Evolutionary conservation across 2,797 vertebrate genomes (phyloP).

Genomic region (Galago senegalensis): DNA sequence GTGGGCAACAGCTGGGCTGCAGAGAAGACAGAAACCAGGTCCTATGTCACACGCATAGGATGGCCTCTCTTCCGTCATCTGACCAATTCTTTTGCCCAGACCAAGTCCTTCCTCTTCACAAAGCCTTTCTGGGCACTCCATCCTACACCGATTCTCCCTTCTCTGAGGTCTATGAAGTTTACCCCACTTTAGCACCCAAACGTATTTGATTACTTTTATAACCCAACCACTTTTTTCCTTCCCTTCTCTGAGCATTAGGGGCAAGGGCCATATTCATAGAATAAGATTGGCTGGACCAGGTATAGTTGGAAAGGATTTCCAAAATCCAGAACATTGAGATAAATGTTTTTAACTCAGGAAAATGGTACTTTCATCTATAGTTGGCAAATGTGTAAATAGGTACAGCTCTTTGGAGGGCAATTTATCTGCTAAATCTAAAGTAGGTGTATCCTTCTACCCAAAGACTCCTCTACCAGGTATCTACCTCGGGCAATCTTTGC

Average conservation of each 20-base stretch:
- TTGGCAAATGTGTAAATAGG: neutral
- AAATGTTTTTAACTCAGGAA: neutral
- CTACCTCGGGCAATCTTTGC: neutral
- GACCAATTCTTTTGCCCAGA: neutral
- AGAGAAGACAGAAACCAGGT: neutral
- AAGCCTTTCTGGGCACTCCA: neutral
- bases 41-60: neutral
- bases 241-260: neutral
- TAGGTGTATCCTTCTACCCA: neutral
- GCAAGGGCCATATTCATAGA: neutral
- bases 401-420: neutral
- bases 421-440: neutral
- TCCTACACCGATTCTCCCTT: neutral
- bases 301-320: neutral
- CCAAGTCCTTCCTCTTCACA: neutral
- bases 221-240: neutral
- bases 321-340: neutral
- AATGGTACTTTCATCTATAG: neutral
- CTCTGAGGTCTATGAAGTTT: neutral
- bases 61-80: neutral
- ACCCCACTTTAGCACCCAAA: neutral
- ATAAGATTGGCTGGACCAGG: neutral
- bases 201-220: neutral
- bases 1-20: neutral
- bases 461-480: neutral